These are phyloP conservation scores for Suncus etruscus DNA, from an alignment of 2,113 vertebrate species.

Conservation along the genomic window DNA sequence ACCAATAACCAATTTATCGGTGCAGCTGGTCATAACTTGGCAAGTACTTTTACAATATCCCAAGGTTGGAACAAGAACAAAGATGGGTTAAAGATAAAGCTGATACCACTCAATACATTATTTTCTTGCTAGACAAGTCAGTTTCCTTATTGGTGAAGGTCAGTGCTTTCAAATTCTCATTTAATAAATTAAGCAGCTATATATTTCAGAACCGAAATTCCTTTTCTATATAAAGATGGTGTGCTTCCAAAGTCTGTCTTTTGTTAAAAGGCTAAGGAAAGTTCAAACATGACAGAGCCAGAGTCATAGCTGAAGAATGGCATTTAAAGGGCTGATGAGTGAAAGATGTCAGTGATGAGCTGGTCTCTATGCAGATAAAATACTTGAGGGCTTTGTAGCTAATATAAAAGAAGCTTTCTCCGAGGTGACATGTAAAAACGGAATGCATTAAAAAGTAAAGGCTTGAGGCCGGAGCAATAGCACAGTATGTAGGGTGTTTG, in stretches of 20 bases:
- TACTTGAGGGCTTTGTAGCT: background rate
- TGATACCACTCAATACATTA: conserved; percentile 1
- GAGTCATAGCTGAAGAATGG: background rate
- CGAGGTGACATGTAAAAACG: conserved; percentile 1
- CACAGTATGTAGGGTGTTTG: no score
- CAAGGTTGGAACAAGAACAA: background rate
- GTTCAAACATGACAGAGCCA: conserved; percentile 17
- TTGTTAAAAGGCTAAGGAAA: conserved; percentile 50
- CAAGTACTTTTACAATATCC: background rate
- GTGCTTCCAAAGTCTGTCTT: conserved; percentile 22
- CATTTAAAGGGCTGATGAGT: conserved; percentile 18
- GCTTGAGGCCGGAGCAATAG: background rate
- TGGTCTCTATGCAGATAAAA: conserved; percentile 19
- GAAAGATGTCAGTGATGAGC: background rate
- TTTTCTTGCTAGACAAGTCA: conserved; percentile 37
- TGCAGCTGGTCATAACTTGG: background rate
- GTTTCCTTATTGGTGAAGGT: conserved; percentile 1
- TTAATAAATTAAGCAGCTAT: conserved; percentile 43
- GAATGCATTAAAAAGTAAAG: conserved; percentile 28
- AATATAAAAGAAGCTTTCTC: conserved; percentile 26
- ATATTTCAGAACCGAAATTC: conserved; percentile 38
- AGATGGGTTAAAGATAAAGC: background rate
- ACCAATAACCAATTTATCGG: background rate
- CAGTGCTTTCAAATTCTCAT: conserved; percentile 57
- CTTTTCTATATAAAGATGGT: conserved; percentile 12